Evolutionary conservation across 2,113 vertebrate genomes (phyloP).

Genomic region (Tauraco erythrolophus): DNA sequence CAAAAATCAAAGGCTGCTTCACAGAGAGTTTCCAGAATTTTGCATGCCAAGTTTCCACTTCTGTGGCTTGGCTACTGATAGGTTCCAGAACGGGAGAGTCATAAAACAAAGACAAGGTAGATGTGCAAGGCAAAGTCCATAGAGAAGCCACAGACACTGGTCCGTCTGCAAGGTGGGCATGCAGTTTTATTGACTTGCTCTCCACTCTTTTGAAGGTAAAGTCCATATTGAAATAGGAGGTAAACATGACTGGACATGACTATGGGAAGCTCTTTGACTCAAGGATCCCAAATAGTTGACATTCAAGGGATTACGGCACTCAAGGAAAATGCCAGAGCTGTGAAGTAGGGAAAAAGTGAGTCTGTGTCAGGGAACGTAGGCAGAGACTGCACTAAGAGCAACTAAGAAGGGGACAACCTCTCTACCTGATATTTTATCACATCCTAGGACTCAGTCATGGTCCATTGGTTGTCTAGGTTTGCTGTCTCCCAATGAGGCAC

Average conservation of each 20-base stretch:
- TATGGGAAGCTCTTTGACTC: not conserved
- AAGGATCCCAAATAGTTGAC: not conserved
- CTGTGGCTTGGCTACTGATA: not conserved
- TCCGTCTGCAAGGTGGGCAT: fast-evolving
- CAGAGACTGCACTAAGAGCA: not conserved
- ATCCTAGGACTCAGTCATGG: not conserved
- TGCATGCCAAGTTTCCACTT: not conserved
- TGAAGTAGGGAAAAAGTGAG: not conserved
- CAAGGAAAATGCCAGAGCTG: not conserved
- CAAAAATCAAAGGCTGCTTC: not conserved
- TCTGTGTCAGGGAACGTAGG: not conserved
- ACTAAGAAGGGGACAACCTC: not conserved
- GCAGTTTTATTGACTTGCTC: not conserved
- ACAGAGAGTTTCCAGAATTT: not conserved
- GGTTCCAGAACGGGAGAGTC: not conserved
- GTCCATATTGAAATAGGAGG: not conserved
- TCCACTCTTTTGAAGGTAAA: not conserved
- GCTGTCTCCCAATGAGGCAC: not conserved
- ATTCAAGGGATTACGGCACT: fast-evolving
- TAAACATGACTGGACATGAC: not conserved
- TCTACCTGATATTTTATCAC: not conserved
- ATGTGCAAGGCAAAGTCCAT: not conserved
- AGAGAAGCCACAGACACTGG: not conserved
- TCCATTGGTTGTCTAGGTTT: not conserved
- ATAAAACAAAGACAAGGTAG: not conserved